Evolutionary conservation across 2,797 vertebrate species (phyloP), one percentile per base, ranked within the genome.

Genomic region (Erethizon dorsatum): DNA sequence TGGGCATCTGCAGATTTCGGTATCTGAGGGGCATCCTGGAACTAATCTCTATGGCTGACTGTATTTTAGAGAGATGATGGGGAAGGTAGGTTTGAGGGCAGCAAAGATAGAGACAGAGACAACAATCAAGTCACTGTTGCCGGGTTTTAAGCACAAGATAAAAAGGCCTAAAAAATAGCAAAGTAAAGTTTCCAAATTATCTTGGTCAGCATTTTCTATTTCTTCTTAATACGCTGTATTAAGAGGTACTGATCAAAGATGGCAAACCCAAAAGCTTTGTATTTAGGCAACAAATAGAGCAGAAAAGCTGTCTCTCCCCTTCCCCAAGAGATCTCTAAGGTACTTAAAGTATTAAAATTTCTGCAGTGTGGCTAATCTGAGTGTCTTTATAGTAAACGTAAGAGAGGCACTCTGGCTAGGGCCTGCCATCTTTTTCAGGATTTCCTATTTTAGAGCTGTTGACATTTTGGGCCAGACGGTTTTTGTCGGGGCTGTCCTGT

Each of bases 201-300:
- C 87, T 84, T 65, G 13, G 4, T 73, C 26, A 86, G 82, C 28
- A 59, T 94, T 97, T 95, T 86, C 78, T 75, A 37, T 90, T 95
- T 86, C 6, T 90, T 93, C 41, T 90, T 56, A 90, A 69, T 88
- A 54, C 3, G 6, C 26, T n/a, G 50, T 78, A 88, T 83, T 91
- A 56, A 85, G 88, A 92, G 59, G 14, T 96, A 90, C 52, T 6
- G 52, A 79, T 22, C 61, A 47, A 75, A 50, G 28, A 82, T 37
- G 45, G 10, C 13, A 85, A 78, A 79, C 59, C 41, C 61, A 67
- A 93, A 89, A 75, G 45, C 65, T 57, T 90, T 80, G 15, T 83
- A 83, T 95, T 94, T 86, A 86, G 83, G 88, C 56, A 96, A 86
- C 57, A 93, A 96, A 69, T 15, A 73, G 59, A 57, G 52, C 14